Evolutionary conservation across 2,113 vertebrate species (phyloP).

Genomic region (Ciconia boyciana): DNA sequence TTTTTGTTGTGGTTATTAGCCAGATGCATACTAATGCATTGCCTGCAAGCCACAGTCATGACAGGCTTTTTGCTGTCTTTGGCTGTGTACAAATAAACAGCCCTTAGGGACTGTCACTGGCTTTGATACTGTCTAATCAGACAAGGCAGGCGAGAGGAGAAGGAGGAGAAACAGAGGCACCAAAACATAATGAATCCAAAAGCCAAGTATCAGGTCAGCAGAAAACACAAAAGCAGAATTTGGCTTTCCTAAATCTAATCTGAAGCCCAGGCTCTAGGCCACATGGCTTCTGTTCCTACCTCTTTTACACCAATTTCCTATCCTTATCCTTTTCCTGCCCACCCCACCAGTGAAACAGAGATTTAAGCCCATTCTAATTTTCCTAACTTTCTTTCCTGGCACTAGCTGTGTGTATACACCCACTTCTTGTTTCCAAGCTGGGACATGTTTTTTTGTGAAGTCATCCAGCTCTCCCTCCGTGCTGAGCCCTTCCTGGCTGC

Average conservation of each 20-base stretch:
- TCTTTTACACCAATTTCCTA: neutral
- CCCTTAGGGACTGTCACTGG: neutral
- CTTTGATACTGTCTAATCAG: neutral
- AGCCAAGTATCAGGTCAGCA: neutral
- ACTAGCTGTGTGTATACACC: neutral
- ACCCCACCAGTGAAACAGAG: neutral
- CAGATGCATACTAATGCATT: neutral
- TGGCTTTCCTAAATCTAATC: neutral
- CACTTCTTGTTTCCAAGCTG: neutral
- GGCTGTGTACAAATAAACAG: neutral
- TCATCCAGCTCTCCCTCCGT: neutral
- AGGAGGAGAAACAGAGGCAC: neutral
- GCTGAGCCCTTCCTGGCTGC: neutral
- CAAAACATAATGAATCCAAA: neutral
- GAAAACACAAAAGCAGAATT: neutral
- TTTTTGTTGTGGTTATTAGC: neutral
- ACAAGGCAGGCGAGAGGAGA: neutral
- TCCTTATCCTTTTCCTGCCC: neutral
- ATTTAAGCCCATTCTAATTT: neutral
- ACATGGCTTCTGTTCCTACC: neutral
- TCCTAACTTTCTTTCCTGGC: neutral
- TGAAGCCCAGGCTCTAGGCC: neutral
- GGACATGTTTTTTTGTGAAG: neutral
- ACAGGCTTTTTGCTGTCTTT: neutral
- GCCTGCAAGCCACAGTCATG: neutral